phyloP scores from a whole-genome alignment of 2,113 vertebrate species.

The Alectura lathami region DNA sequence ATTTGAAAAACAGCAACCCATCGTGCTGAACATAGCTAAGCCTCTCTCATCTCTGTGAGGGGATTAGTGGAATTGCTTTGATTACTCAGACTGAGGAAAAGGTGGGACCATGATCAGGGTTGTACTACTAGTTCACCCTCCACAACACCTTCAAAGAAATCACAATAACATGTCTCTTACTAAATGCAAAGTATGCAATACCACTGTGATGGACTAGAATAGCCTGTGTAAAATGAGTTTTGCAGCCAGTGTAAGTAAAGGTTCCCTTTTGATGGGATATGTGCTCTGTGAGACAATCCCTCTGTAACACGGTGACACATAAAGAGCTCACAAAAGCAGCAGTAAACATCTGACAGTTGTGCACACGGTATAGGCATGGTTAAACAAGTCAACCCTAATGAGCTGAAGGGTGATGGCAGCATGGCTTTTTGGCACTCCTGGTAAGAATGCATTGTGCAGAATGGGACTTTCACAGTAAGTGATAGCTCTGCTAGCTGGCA shows the following conservation, averaged over 20 bases:
- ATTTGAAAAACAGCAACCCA: not conserved
- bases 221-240: not conserved
- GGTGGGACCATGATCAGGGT: not conserved
- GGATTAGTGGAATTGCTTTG: slow-evolving; percentile 52
- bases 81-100: slow-evolving; percentile 39
- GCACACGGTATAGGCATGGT: not conserved
- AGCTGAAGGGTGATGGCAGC: not conserved
- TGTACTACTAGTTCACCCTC: not conserved
- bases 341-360: not conserved
- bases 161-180: not conserved
- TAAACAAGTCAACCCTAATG: not conserved
- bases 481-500: not conserved
- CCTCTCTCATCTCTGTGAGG: not conserved
- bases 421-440: not conserved
- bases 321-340: not conserved
- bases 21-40: slow-evolving; percentile 18
- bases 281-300: not conserved
- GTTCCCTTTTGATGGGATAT: not conserved
- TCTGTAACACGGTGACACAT: not conserved
- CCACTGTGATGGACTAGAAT: not conserved
- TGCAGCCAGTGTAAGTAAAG: not conserved
- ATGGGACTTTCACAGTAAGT: not conserved
- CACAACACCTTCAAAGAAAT: slow-evolving; percentile 25
- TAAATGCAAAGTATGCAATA: slow-evolving; percentile 17
- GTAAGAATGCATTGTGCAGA: not conserved